Evolutionary conservation across 92 coral and sea anemone species (phyloP).

Genomic region (Plumapathes pennacea): DNA sequence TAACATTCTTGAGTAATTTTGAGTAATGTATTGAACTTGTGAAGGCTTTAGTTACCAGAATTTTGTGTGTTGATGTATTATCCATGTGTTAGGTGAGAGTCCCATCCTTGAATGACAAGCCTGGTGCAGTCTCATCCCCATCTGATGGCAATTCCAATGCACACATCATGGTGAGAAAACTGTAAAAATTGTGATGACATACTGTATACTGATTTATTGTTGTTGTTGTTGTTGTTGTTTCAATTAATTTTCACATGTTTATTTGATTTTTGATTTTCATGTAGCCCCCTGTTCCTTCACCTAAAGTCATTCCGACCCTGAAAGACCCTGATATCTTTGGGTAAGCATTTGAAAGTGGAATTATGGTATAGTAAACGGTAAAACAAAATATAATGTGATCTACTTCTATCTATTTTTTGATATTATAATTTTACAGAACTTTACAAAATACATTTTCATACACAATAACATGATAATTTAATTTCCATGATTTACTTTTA

Average conservation of each 20-base stretch:
- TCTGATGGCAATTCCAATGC: slow-evolving; percentile 64
- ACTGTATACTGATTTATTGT: no score
- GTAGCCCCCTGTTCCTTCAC: slow-evolving; percentile 87
- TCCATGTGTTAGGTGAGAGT: slow-evolving; percentile 65
- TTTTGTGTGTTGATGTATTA: neutral
- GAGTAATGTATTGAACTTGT: no score
- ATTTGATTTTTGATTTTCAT: neutral
- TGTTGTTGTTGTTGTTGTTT: neutral
- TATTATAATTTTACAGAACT: neutral
- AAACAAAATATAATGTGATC: no score
- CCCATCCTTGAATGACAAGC: slow-evolving; percentile 92
- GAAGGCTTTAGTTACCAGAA: no score
- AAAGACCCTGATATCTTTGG: slow-evolving; percentile 86
- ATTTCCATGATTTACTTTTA: no score
- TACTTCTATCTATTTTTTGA: neutral
- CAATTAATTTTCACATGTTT: neutral
- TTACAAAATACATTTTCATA: no score
- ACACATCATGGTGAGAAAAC: slow-evolving; percentile 66
- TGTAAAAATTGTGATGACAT: no score
- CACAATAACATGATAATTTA: no score
- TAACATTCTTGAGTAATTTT: no score
- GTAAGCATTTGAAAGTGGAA: no score
- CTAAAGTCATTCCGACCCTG: slow-evolving; percentile 91
- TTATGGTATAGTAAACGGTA: no score
- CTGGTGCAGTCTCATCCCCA: slow-evolving; percentile 96